Evolutionary conservation across 2,113 vertebrate species (phyloP), one percentile per base, ranked within the genome.

Genomic region (Notothenia coriiceps): DNA sequence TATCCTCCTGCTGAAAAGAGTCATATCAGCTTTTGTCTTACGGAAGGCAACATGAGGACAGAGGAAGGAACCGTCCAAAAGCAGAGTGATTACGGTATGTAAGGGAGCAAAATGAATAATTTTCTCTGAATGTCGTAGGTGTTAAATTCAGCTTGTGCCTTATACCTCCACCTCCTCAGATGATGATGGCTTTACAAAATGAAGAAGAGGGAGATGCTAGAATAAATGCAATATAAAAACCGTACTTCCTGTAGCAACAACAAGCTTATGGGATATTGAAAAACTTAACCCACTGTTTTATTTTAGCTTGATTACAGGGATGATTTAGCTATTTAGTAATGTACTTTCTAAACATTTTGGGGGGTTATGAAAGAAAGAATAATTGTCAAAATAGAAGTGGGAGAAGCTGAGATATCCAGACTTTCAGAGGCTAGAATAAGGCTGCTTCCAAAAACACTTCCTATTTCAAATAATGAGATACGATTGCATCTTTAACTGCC

Each of bases 61-160:
- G 17, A 6, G 33, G 43, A 75, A 33, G 72, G 62, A 51, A 12
- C 44, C 14, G 17, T 46, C 51, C 18, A 54, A 20, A 61, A 44
- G 70, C 64, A 47, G 65, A 54, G 43, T 47, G 64, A 70, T 84
- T 55, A 46, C 61, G 46, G 61, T 46, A 55, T 29, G 64, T 63
- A 40, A 47, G 18, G 5, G 22, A 59, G 25, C 50, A 52, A 57
- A 69, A 6, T 55, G 8, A 69, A 65, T 70, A 56, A 50, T 33
- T 49, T 71, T 70, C 50, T 49, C 40, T 43, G 29, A 61, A 63
- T 64, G 29, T 22, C 6, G 1, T 18, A 35, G 44, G 76, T 49
- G 55, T 64, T 54, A 29, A 72, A 73, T 73, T 76, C 35, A 17
- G 47, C 20, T 6, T 46, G 43, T 10, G 20, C 61, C 55, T 68